These are phyloP conservation scores for Bradypodion pumilum DNA, from an alignment of 2,797 vertebrate genomes.

Conservation along the genomic window DNA sequence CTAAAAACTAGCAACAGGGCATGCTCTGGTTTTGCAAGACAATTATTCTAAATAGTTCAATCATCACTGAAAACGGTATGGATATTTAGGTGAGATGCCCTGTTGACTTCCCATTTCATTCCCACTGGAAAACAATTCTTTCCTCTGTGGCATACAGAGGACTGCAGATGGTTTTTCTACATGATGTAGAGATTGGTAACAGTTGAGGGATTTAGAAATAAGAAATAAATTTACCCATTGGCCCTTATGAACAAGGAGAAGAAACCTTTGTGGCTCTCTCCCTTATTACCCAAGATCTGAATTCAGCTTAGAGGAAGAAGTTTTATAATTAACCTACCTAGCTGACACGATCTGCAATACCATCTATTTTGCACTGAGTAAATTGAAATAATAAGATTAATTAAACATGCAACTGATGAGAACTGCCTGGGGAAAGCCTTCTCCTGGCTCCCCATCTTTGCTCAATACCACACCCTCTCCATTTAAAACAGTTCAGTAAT, in stretches of 20 bases:
- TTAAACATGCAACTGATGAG: constrained; percentile 40
- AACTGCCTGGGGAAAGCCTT: constrained; percentile 45
- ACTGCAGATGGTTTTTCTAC: background rate
- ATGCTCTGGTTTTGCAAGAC: no score
- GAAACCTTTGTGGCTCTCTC: background rate
- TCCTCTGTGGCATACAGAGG: background rate
- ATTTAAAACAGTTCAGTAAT: constrained; percentile 64
- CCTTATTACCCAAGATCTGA: background rate
- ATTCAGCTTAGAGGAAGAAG: background rate
- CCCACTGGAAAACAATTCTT: background rate
- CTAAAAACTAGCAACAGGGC: background rate
- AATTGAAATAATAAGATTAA: constrained; percentile 31
- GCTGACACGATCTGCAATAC: background rate
- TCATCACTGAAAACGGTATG: background rate
- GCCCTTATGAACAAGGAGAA: background rate
- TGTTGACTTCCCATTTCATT: background rate
- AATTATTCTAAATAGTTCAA: background rate
- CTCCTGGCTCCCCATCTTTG: constrained; percentile 28
- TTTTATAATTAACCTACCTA: background rate
- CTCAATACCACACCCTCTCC: constrained; percentile 54
- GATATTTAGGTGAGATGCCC: background rate
- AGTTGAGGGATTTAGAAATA: background rate
- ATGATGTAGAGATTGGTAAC: background rate
- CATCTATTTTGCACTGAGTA: constrained; percentile 15
- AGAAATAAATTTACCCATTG: background rate